Evolutionary conservation across 2,888 invertebrate genomes (phyloP), one percentile per base, ranked within the genome.

Genomic region (Drosophila robusta): DNA sequence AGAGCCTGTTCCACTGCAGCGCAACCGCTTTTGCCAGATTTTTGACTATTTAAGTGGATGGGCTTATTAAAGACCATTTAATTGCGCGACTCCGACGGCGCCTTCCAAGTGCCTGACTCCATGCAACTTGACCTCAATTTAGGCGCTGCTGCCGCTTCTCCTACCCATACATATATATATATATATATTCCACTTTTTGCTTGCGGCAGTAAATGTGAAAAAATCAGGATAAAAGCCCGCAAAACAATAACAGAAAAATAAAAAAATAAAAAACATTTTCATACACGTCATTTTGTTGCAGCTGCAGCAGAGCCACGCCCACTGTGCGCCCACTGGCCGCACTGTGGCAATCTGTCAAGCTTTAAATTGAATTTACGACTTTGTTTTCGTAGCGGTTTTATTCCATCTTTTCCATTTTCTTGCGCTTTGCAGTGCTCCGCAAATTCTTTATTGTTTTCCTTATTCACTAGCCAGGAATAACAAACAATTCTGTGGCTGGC

Each of bases 331-430:
- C 55, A 45, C 24, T 12, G 58, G 72, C 88, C 66, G 68, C 82
- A 65, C 67, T 76, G 75, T 78, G 84, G 87, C 90, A 90, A 90
- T 90, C 90, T 90, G 90, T 91, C 89, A 91, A 84, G 90, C 90
- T 87, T 90, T 88, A 90, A 90, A 91, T 90, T 89, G 80, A 88
- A 90, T 89, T 88, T 90, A 85, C 89, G 90, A 88, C 87, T 88
- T 81, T 88, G 75, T 88, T 90, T 90, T 86, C 89, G 87, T 82
- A 71, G 80, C 74, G 72, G 65, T 69, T 86, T 88, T 75, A 81
- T 85, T 87, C 87, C 72, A 75, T 87, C 64, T 61, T 70, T 61
- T 49, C 55, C 44, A 66, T 67, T 62, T 57, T 50, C 46, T 16
- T 49, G 34, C 42, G 45, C 42, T 66, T 54, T 54, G 18, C 49